A percentile compares a stretch with the other conserved stretches of the same genome.
Evolutionary conservation across 2,888 invertebrate genomes (phyloP).

Genomic region (Anagyrus pseudococci): DNA sequence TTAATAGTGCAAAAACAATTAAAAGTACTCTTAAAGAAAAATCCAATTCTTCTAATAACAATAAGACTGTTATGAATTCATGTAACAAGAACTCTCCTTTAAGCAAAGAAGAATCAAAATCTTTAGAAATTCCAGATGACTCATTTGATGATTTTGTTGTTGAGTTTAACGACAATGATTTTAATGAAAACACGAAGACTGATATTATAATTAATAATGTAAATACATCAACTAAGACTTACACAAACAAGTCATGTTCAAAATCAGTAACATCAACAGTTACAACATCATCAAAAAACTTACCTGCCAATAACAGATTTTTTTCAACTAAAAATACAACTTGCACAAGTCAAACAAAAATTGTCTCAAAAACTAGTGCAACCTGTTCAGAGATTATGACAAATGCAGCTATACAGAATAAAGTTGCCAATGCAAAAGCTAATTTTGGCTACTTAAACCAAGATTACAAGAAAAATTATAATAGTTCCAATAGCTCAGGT

Average conservation of each 20-base stretch:
- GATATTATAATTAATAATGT: constrained; percentile 15
- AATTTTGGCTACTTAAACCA: constrained; percentile 38
- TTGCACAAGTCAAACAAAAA: constrained; percentile 7
- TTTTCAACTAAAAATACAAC: constrained; percentile 25
- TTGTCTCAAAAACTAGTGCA: not conserved
- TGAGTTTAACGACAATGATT: constrained; percentile 30
- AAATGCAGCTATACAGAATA: constrained; percentile 29
- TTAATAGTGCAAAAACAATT: constrained; percentile 9
- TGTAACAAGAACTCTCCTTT: constrained; percentile 12
- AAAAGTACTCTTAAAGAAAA: constrained; percentile 19
- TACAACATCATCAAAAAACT: constrained; percentile 6
- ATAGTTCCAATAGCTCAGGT: constrained; percentile 25
- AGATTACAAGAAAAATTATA: constrained; percentile 10
- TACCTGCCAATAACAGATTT: constrained; percentile 19
- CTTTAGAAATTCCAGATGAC: constrained; percentile 39
- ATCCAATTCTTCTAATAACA: constrained; percentile 1
- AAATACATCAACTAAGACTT: constrained; percentile 8
- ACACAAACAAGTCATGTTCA: not conserved
- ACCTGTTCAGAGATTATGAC: constrained; percentile 4
- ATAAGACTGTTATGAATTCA: constrained; percentile 5
- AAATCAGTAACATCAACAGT: not conserved
- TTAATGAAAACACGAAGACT: constrained; percentile 23
- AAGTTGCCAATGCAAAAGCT: constrained; percentile 34
- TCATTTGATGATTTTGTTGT: constrained; percentile 39
- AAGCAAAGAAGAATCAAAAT: constrained; percentile 24